Conservation (phyloP, 2,888 invertebrate genomes). For the Caenorhabditis drosophilae region DNA sequence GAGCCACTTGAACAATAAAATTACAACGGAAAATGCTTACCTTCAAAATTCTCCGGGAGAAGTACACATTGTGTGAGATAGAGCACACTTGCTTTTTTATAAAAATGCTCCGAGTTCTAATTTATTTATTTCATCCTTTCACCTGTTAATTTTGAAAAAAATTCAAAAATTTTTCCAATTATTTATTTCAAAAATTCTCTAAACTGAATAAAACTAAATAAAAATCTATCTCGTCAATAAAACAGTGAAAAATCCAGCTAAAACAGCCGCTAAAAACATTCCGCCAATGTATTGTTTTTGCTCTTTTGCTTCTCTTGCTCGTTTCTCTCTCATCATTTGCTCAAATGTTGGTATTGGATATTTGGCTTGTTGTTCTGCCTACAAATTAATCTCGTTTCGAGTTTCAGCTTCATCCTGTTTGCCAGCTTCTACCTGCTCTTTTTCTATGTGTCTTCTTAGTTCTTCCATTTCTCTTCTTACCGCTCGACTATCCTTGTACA, state of each 20-base stretch:
- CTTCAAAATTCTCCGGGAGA: too few relatives aligned
- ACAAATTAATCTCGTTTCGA: slow-evolving; percentile 1
- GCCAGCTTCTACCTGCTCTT: slow-evolving; percentile 40
- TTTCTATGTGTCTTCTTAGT: slow-evolving; percentile 46
- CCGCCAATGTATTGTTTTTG: slow-evolving; percentile 41
- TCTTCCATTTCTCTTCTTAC: slow-evolving; percentile 60
- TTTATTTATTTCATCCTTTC: too few relatives aligned
- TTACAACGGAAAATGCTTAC: too few relatives aligned
- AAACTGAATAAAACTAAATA: neutral
- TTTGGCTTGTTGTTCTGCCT: slow-evolving; percentile 39
- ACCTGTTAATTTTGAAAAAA: too few relatives aligned
- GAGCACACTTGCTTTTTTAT: too few relatives aligned
- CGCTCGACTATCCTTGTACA: slow-evolving; percentile 56
- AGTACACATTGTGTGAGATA: too few relatives aligned
- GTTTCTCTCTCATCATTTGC: slow-evolving; percentile 51
- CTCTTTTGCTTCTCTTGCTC: slow-evolving; percentile 40
- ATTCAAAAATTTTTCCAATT: too few relatives aligned
- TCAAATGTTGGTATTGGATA: slow-evolving; percentile 63
- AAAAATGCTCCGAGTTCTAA: too few relatives aligned
- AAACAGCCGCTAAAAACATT: slow-evolving; percentile 32
- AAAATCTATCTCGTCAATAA: slow-evolving; percentile 14
- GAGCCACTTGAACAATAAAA: too few relatives aligned
- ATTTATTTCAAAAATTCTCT: neutral
- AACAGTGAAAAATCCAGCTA: slow-evolving; percentile 30
- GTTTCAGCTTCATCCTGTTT: too few relatives aligned